Conservation (phyloP, 1,140 invertebrate species). For the Tyrophagus putrescentiae region DNA sequence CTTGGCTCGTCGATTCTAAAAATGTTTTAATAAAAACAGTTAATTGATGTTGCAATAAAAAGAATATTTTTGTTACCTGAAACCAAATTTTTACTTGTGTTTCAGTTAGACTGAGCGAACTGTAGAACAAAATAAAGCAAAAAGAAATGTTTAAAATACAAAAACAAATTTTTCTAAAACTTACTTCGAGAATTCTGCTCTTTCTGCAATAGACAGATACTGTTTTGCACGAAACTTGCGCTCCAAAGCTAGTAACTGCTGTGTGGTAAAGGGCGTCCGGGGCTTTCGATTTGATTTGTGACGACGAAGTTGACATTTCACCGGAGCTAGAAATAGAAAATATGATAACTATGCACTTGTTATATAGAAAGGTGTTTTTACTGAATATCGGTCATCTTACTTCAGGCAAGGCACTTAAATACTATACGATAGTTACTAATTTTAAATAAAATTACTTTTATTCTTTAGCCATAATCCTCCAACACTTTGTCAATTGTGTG, state of each 20-base stretch:
- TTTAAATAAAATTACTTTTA: no score
- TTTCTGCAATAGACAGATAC: conserved; percentile 86
- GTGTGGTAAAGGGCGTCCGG: conserved; percentile 88
- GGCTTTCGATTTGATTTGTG: conserved; percentile 94
- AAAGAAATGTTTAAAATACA: neutral
- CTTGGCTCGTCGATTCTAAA: conserved; percentile 43
- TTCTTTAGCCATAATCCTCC: no score
- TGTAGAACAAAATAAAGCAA: neutral
- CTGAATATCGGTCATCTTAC: no score
- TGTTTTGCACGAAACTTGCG: conserved; percentile 92
- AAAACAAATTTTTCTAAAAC: neutral
- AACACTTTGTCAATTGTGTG: no score
- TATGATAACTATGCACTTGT: no score
- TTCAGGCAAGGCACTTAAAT: no score
- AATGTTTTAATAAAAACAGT: conserved; percentile 18
- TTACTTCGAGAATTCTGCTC: conserved; percentile 75
- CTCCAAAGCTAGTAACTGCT: conserved; percentile 81
- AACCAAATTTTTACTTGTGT: conserved; percentile 46
- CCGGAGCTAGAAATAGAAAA: no score
- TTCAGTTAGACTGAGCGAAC: conserved; percentile 79
- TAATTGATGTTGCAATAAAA: neutral
- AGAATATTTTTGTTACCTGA: conserved; percentile 23
- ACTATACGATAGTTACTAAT: no score
- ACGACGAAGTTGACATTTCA: conserved; percentile 80
- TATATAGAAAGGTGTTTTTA: no score